These are phyloP conservation scores for Drosophila anomalata DNA, from an alignment of 2,888 invertebrate species.

Conservation along the genomic window DNA sequence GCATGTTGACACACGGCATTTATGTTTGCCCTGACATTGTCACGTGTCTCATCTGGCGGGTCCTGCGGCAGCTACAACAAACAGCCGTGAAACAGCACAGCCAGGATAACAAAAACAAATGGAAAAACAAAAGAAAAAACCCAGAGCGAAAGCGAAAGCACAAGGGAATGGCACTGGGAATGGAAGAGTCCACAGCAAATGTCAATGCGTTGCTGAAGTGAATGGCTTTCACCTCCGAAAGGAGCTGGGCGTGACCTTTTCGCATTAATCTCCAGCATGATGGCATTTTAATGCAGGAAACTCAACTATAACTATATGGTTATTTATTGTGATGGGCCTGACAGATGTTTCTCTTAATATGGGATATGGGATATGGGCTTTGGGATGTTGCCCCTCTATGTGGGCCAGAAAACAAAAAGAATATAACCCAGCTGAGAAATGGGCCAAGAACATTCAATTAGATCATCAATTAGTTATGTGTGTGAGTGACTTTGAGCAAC, in stretches of 20 bases:
- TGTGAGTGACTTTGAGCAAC: conserved; percentile 20
- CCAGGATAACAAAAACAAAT: conserved; percentile 43
- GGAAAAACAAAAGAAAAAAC: conserved; percentile 9
- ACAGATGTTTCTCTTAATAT: conserved; percentile 50
- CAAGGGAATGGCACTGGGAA: conserved; percentile 1
- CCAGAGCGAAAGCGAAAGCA: conserved; percentile 12
- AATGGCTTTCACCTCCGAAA: conserved; percentile 46
- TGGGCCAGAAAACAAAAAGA: conserved; percentile 20
- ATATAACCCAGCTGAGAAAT: conserved; percentile 23
- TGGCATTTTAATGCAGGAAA: conserved; percentile 74
- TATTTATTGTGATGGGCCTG: conserved; percentile 63
- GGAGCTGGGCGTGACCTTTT: conserved; percentile 66
- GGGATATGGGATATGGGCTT: conserved; percentile 9
- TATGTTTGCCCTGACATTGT: conserved; percentile 56
- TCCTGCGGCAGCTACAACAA: conserved; percentile 31
- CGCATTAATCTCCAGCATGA: conserved; percentile 72
- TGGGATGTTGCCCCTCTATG: not conserved
- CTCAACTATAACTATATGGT: conserved; percentile 64
- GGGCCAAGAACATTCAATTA: conserved; percentile 58
- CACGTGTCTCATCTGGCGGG: conserved; percentile 54
- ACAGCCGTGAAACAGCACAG: conserved; percentile 31
- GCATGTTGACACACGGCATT: conserved; percentile 52
- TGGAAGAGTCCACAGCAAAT: conserved; percentile 43
- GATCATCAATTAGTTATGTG: conserved; percentile 59
- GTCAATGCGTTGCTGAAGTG: conserved; percentile 59